These are phyloP conservation scores for Eristalis pertinax DNA, from an alignment of 2,888 invertebrate species.

Conservation along the genomic window DNA sequence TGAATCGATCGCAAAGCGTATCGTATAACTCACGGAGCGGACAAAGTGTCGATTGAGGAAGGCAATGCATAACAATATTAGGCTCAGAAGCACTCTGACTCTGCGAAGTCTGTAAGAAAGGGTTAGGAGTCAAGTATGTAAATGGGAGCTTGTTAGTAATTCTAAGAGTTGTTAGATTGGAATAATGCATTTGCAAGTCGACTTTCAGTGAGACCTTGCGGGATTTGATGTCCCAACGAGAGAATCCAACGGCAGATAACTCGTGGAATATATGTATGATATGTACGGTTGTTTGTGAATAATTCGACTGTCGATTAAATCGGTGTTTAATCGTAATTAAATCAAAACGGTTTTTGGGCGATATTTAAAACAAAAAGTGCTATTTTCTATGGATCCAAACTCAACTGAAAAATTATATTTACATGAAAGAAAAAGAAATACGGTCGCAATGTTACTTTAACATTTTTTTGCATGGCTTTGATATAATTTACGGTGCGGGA, in stretches of 20 bases:
- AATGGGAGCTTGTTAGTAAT: conserved; percentile 47
- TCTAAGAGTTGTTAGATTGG: conserved; percentile 41
- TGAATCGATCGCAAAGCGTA: conserved; percentile 60
- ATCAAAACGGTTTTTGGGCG: no score
- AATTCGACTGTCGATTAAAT: conserved; percentile 20
- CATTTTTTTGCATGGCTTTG: no score
- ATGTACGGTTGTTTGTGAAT: conserved; percentile 17
- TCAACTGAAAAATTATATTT: no score
- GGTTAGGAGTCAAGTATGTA: conserved; percentile 68
- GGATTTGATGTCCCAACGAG: neutral
- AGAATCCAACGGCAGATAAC: neutral
- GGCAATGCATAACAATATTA: conserved; percentile 55
- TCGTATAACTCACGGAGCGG: conserved; percentile 13
- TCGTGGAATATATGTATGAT: neutral
- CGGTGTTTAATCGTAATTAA: neutral
- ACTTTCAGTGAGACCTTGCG: neutral
- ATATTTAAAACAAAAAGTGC: no score
- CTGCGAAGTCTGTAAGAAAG: conserved; percentile 30
- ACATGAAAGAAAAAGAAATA: no score
- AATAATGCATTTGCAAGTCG: conserved; percentile 42
- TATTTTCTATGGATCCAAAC: no score
- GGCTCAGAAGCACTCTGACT: conserved; percentile 21
- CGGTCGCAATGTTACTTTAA: no score
- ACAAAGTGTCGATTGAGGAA: conserved; percentile 25
- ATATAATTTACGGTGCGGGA: no score